phyloP scores from a whole-genome alignment of 2,797 vertebrate genomes.

The Hirundo rustica region DNA sequence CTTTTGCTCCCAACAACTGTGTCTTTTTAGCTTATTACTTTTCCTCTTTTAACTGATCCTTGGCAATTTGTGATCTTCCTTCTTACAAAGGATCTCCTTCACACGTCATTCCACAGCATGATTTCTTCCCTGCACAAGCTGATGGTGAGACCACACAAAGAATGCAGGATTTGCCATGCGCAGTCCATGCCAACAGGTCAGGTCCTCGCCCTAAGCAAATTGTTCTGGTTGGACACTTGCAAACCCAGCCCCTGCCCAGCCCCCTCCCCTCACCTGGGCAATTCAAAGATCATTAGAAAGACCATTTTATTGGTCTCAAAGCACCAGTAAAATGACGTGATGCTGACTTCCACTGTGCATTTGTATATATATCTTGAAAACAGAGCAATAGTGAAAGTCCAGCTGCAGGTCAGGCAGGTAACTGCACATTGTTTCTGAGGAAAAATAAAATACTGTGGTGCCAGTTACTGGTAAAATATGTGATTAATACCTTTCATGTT shows the following conservation, averaged over 20 bases:
- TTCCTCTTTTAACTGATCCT: neutral
- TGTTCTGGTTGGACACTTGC: neutral
- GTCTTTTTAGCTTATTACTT: neutral
- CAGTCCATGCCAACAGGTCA: neutral
- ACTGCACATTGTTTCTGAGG: neutral
- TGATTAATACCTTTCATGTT: neutral
- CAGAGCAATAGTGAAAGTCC: neutral
- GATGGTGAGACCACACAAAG: neutral
- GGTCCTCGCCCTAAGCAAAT: neutral
- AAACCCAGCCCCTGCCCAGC: neutral
- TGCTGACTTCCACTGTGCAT: neutral
- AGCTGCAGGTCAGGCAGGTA: neutral
- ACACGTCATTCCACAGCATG: neutral
- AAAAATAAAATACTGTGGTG: neutral
- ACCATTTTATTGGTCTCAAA: neutral
- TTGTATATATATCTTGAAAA: neutral
- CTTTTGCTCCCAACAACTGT: neutral
- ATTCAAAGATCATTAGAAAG: neutral
- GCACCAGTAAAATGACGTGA: neutral
- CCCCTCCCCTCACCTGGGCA: neutral
- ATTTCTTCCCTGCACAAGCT: neutral
- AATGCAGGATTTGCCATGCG: neutral
- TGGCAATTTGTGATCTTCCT: neutral
- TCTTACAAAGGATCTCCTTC: neutral
- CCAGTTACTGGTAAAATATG: neutral